Base-by-base conservation (phyloP, 2,113 vertebrate species). In the Struthio camelus region DNA sequence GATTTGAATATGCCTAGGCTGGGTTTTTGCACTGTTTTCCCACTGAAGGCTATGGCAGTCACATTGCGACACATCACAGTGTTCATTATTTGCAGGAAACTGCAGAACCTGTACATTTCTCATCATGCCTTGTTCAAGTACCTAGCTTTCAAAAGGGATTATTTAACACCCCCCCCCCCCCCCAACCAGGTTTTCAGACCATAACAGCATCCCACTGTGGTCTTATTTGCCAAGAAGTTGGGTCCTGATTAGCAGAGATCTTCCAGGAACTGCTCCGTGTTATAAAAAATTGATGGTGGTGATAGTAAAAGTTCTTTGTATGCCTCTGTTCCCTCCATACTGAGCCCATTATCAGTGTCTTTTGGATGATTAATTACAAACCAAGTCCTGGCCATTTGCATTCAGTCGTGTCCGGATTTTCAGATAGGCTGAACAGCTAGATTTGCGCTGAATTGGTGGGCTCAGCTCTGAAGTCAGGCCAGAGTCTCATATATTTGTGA, bases 341-440 rank as follows among this genome's bases (percentile, higher is more conserved):
- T 91, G 86, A 96, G 92, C 79, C 89, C 66, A 54, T 87, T 81
- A 42, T 53, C 0, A 0, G 69, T 91, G 83, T 72, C n/a, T 89
- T 90, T 86, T 94, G 81, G 77, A 40, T 80, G 59, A 91, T 90
- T 90, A 1, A 2, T 75, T 76, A 89, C 65, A 90, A 78, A 86
- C 20, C 32, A 87, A 91, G 85, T 93, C 93, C 88, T 94, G 92
- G 93, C 82, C 90, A 75, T 95, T 95, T 96, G 85, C 83, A 61
- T 90, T 93, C 75, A 79, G 69, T 92, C 62, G 92, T 61, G 96
- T 95, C 96, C 95, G 85, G 94, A 96, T 97, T 95, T 96, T 96
- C 92, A 96, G 93, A 71, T 3, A 84, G 85, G 59, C 73, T 88
- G 87, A 96, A 87, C 78, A 88, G 50, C 32, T 70, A 54, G 77